Percentiles rank a stretch among this genome's conserved stretches.
Conservation (phyloP, 1,140 invertebrate genomes). For the Diorhabda sublineata region DNA sequence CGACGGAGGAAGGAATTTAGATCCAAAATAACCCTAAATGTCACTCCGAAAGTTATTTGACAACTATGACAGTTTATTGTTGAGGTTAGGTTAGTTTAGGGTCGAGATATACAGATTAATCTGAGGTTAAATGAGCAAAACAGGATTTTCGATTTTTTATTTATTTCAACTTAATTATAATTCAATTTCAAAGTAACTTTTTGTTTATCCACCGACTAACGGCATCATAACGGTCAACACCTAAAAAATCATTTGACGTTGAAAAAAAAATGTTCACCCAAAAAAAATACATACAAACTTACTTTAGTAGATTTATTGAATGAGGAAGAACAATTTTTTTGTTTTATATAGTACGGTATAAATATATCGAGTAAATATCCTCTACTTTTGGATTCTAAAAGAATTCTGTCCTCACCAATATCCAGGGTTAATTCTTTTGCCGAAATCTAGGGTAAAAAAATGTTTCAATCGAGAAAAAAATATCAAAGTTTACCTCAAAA, state of each 20-base stretch:
- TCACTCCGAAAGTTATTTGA: too few relatives aligned
- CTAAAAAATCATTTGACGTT: conserved; percentile 38
- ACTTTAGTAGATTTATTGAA: conserved; percentile 61
- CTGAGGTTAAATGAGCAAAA: too few relatives aligned
- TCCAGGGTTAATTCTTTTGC: conserved; percentile 60
- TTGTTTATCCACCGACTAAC: conserved; percentile 33
- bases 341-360: conserved; percentile 58
- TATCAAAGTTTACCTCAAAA: too few relatives aligned
- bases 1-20: too few relatives aligned
- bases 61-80: too few relatives aligned
- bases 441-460: conserved; percentile 50
- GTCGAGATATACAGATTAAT: too few relatives aligned
- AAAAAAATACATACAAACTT: conserved; percentile 32
- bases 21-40: too few relatives aligned
- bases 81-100: too few relatives aligned
- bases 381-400: conserved; percentile 57
- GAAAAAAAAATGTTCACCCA: background rate
- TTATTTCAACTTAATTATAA: background rate
- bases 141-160: background rate
- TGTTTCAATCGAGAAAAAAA: background rate
- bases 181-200: background rate
- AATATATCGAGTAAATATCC: conserved; percentile 64
- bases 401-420: conserved; percentile 67
- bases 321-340: conserved; percentile 55
- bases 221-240: conserved; percentile 46